Percentiles rank a stretch among this genome's conserved stretches.
phyloP scores from a whole-genome alignment of 2,888 invertebrate genomes.

The Stegana nigrithorax region DNA sequence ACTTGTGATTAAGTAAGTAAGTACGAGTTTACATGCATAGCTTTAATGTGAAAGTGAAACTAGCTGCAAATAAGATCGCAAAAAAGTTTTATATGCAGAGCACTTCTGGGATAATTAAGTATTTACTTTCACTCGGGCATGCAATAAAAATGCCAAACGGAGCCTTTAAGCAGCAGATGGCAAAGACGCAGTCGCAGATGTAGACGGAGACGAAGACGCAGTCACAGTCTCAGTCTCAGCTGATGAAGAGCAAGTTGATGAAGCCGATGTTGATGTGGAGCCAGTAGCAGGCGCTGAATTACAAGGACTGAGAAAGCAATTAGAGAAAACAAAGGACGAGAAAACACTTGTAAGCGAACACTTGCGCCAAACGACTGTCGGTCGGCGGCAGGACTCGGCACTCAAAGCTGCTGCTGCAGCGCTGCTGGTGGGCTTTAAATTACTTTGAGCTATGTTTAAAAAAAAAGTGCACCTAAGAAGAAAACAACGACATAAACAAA shows the following conservation, averaged over 20 bases:
- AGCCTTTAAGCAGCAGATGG: slow-evolving; percentile 9
- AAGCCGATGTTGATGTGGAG: neutral
- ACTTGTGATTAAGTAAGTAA: too few relatives aligned
- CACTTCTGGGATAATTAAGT: slow-evolving; percentile 48
- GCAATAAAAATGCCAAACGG: slow-evolving; percentile 41
- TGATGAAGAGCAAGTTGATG: neutral
- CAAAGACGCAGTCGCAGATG: too few relatives aligned
- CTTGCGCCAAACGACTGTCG: slow-evolving; percentile 5
- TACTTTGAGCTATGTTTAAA: too few relatives aligned
- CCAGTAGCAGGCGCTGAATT: slow-evolving; percentile 37
- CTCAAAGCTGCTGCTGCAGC: too few relatives aligned
- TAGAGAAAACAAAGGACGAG: slow-evolving; percentile 46
- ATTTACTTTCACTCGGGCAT: slow-evolving; percentile 52
- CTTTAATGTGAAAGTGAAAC: neutral
- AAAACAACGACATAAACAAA: too few relatives aligned
- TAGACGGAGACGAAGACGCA: too few relatives aligned
- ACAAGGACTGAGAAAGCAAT: slow-evolving; percentile 51
- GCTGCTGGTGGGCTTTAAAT: too few relatives aligned
- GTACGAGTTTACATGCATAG: too few relatives aligned
- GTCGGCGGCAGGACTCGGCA: too few relatives aligned
- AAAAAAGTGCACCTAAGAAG: slow-evolving; percentile 50
- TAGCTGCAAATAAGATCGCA: neutral
- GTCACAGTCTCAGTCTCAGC: too few relatives aligned
- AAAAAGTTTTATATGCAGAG: slow-evolving; percentile 32
- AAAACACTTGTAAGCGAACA: slow-evolving; percentile 5